Conservation (phyloP, 2,113 vertebrate species). For the Pelobates fuscus region DNA sequence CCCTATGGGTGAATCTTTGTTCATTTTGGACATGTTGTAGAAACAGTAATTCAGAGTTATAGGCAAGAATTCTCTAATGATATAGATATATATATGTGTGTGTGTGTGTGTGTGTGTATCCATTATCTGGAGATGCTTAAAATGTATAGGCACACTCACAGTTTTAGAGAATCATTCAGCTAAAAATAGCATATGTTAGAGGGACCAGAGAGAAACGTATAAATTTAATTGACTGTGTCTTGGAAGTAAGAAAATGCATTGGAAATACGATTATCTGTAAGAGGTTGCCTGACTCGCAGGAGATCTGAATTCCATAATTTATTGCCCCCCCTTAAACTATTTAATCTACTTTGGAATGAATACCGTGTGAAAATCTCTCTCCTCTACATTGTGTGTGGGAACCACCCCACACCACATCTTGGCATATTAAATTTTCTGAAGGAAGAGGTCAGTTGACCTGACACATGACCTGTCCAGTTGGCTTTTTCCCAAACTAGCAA, state of each 20-base stretch:
- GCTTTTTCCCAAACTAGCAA: constrained; percentile 53
- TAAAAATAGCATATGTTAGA: too few species aligned
- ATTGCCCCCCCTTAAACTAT: background rate
- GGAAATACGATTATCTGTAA: background rate
- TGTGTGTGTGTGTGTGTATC: too few species aligned
- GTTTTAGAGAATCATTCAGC: too few species aligned
- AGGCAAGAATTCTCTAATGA: too few species aligned
- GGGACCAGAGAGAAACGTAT: too few species aligned
- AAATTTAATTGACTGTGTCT: too few species aligned
- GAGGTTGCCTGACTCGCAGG: constrained; percentile 20
- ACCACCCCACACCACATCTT: constrained; percentile 64
- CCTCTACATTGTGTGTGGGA: constrained; percentile 64
- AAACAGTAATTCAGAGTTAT: too few species aligned
- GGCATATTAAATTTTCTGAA: constrained; percentile 70
- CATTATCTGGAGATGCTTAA: too few species aligned
- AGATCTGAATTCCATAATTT: constrained; percentile 15
- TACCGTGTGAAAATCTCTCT: constrained; percentile 74
- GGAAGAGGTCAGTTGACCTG: constrained; percentile 59
- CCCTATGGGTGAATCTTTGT: too few species aligned
- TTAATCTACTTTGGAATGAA: constrained; percentile 56
- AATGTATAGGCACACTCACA: too few species aligned
- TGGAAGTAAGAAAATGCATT: background rate
- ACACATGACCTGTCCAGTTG: constrained; percentile 66
- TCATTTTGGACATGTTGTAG: too few species aligned
- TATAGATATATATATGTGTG: too few species aligned